These are phyloP conservation scores for Drosophila bipectinata DNA, from an alignment of 1,140 invertebrate genomes.

Conservation along the genomic window DNA sequence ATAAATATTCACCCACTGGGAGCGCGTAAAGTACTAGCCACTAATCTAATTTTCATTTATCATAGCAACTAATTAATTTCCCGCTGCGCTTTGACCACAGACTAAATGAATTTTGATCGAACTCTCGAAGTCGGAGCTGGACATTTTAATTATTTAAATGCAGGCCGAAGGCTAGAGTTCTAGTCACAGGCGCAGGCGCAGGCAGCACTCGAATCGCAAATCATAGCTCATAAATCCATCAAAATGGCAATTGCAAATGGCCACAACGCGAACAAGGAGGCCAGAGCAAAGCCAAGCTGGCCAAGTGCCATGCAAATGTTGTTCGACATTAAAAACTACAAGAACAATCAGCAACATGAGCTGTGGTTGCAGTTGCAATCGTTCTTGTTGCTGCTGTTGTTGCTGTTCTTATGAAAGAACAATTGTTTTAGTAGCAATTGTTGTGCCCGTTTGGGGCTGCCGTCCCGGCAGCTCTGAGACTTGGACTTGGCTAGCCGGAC, in stretches of 20 bases:
- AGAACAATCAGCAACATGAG: constrained; percentile 71
- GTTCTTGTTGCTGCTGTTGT: constrained; percentile 18
- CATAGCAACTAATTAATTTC: constrained; percentile 77
- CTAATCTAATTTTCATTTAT: constrained; percentile 81
- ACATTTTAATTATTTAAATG: constrained; percentile 81
- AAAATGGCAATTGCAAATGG: constrained; percentile 42
- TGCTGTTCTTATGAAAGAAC: constrained; percentile 56
- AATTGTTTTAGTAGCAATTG: constrained; percentile 74
- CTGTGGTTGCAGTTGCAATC: constrained; percentile 22
- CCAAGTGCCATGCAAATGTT: constrained; percentile 80
- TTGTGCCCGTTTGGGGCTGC: constrained; percentile 37
- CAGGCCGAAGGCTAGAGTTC: constrained; percentile 72
- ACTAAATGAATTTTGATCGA: constrained; percentile 40
- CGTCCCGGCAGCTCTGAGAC: constrained; percentile 15
- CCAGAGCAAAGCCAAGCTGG: constrained; percentile 31
- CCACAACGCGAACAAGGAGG: constrained; percentile 24
- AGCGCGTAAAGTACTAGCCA: constrained; percentile 51
- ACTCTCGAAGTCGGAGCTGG: constrained; percentile 26
- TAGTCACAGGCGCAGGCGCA: constrained; percentile 38
- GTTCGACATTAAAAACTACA: constrained; percentile 79
- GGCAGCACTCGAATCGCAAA: constrained; percentile 58
- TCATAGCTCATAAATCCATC: constrained; percentile 80
- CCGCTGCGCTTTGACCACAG: constrained; percentile 60
- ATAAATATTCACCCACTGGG: background rate
- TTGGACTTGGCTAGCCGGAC: constrained; percentile 1